Conservation (phyloP, 2,797 vertebrate species). For the Lithobates pipiens region DNA sequence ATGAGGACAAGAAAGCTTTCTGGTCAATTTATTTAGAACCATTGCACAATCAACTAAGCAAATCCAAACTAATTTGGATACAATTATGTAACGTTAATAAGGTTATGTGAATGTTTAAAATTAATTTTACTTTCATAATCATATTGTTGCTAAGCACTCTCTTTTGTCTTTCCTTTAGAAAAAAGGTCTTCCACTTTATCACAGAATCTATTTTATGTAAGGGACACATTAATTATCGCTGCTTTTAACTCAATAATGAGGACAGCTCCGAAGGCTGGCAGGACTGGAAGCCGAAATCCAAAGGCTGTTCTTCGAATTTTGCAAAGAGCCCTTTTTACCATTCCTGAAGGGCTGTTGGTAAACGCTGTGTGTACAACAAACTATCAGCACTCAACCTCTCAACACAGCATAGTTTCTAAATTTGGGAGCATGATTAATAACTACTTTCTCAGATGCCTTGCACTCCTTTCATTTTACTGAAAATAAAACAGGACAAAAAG, state of each 20-base stretch:
- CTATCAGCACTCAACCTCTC: slow-evolving; percentile 69
- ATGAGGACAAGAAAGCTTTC: slow-evolving; percentile 61
- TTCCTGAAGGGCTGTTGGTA: slow-evolving; percentile 44
- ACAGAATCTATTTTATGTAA: slow-evolving; percentile 32
- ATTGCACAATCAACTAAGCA: slow-evolving; percentile 61
- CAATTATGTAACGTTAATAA: slow-evolving; percentile 48
- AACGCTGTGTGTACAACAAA: slow-evolving; percentile 53
- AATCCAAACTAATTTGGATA: slow-evolving; percentile 45
- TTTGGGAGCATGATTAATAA: slow-evolving; percentile 73
- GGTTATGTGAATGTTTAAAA: slow-evolving; percentile 45
- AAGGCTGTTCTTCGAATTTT: slow-evolving; percentile 61
- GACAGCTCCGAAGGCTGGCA: slow-evolving; percentile 48
- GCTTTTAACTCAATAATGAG: slow-evolving; percentile 59
- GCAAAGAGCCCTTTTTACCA: slow-evolving; percentile 50
- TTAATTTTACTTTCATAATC: slow-evolving; percentile 54
- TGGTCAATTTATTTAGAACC: slow-evolving; percentile 62
- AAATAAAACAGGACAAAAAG: slow-evolving; percentile 68
- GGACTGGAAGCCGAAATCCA: slow-evolving; percentile 36
- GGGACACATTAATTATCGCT: slow-evolving; percentile 53
- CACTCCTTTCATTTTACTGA: slow-evolving; percentile 70
- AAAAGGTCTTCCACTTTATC: slow-evolving; percentile 49
- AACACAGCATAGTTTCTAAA: slow-evolving; percentile 70
- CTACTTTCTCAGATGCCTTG: slow-evolving; percentile 69
- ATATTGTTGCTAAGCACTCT: slow-evolving; percentile 49
- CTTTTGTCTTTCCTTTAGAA: slow-evolving; percentile 59